Conservation (phyloP, 2,888 invertebrate species). For the Ferdinandea cuprea region DNA sequence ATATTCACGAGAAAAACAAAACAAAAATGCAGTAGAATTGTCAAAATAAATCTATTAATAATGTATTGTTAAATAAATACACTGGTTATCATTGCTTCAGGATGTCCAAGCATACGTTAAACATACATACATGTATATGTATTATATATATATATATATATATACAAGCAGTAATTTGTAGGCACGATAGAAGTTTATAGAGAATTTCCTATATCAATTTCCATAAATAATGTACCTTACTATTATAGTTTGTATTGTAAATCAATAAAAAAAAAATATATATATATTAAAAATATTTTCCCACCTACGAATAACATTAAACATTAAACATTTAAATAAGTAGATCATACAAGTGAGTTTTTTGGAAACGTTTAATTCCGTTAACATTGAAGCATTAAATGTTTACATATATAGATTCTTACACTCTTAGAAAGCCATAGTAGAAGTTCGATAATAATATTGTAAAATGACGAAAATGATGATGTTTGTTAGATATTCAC, state of each 20-base stretch:
- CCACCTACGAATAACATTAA: slow-evolving; percentile 66
- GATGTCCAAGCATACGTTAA: slow-evolving; percentile 70
- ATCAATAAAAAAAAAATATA: slow-evolving; percentile 16
- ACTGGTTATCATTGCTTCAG: slow-evolving; percentile 74
- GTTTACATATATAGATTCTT: slow-evolving; percentile 14
- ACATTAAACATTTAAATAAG: slow-evolving; percentile 41
- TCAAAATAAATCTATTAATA: slow-evolving; percentile 33
- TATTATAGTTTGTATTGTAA: slow-evolving; percentile 58
- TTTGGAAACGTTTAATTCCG: slow-evolving; percentile 37
- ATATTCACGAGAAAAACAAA: slow-evolving; percentile 50
- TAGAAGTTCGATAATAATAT: background rate
- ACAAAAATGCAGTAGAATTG: slow-evolving; percentile 53
- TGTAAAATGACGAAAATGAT: background rate
- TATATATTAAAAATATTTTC: slow-evolving; percentile 62
- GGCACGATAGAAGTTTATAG: slow-evolving; percentile 67
- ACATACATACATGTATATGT: no score
- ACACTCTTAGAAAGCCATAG: background rate
- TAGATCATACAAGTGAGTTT: slow-evolving; percentile 30
- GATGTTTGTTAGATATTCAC: slow-evolving; percentile 4
- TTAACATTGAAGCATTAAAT: background rate
- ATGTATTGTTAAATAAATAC: slow-evolving; percentile 53
- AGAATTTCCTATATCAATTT: slow-evolving; percentile 72
- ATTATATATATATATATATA: slow-evolving; percentile 25
- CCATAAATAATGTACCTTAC: slow-evolving; percentile 73
- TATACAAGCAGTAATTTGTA: slow-evolving; percentile 50